Conservation (phyloP, 1,140 invertebrate genomes). For the Battus philenor region DNA sequence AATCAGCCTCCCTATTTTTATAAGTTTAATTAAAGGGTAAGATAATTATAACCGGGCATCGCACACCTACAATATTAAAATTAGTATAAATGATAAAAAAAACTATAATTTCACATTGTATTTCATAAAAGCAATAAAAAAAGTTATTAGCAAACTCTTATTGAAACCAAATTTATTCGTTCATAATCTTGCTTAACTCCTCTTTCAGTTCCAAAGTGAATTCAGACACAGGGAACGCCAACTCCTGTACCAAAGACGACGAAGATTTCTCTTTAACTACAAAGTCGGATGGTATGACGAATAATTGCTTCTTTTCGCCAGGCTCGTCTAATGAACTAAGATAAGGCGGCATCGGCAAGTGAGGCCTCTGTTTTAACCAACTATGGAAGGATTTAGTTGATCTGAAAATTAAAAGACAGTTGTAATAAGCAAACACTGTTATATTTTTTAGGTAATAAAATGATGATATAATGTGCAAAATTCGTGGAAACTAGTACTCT, state of each 20-base stretch:
- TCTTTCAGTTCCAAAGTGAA: conserved; percentile 55
- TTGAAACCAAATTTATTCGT: conserved; percentile 30
- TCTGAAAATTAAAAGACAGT: conserved; percentile 31
- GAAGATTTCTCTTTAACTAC: conserved; percentile 33
- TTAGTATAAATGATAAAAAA: background rate
- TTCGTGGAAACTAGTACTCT: too few relatives aligned
- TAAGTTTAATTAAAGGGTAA: too few relatives aligned
- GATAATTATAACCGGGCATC: too few relatives aligned
- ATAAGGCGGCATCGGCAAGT: conserved; percentile 60
- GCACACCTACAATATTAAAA: background rate
- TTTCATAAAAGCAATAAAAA: too few relatives aligned
- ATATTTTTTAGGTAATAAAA: too few relatives aligned
- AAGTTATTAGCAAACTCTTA: too few relatives aligned
- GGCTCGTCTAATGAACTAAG: conserved; percentile 32
- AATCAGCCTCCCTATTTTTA: too few relatives aligned
- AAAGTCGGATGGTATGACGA: conserved; percentile 57
- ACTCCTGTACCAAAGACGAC: conserved; percentile 31
- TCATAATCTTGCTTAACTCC: conserved; percentile 55
- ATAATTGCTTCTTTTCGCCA: conserved; percentile 52
- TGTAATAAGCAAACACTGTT: too few relatives aligned
- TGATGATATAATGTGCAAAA: too few relatives aligned
- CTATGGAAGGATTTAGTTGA: conserved; percentile 67
- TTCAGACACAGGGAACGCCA: conserved; percentile 55
- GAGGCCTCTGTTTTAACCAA: conserved; percentile 56
- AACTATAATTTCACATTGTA: too few relatives aligned